Evolutionary conservation across 1,140 invertebrate species (phyloP), one percentile per base, ranked within the genome.

Genomic region (Papilio helenus): DNA sequence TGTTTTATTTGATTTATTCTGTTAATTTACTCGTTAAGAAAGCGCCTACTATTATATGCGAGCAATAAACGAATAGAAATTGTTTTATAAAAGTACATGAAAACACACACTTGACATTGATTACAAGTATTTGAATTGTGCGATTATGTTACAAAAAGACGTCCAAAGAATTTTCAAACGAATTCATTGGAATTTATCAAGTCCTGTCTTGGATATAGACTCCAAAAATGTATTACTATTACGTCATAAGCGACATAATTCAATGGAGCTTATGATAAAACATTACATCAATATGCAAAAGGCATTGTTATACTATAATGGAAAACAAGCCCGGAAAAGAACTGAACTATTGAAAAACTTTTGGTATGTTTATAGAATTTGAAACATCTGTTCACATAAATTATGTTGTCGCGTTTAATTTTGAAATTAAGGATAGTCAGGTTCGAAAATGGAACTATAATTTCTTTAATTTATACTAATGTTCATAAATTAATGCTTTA

Each of bases 241-340:
- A 68, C 61, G 58, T 68, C 26, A 68, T 68, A 68, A 10, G 23
- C 61, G 61, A 16, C 9, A 68, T 5, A 1, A 68, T 68, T 29
- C 61, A 68, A 68, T 68, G 61, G 12, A 26, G 61, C 34, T 68
- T 29, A 68, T 68, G 61, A 18, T 68, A 34, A 68, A 68, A 68
- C 14, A 68, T 68, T 29, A 29, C 61, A 68, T 68, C 61, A 68
- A 68, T 68, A 68, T 68, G 61, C 61, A 34, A 68, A 29, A 68
- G 61, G 23, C 5, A 68, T 68, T 68, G 61, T 68, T 68, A 68
- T 16, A 29, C 26, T 68, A 10, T 29, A 68, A 68, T 68, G 61
- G 61, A 34, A 68, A 23, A 65, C 61, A 29, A 29, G 26, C 61
- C 14, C 61, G 61, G 61, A 14, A 68, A 68, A 34, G 61, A 68